Evolutionary conservation across 2,797 vertebrate species (phyloP), one percentile per base, ranked within the genome.

Genomic region (Amphiprion clarkii): DNA sequence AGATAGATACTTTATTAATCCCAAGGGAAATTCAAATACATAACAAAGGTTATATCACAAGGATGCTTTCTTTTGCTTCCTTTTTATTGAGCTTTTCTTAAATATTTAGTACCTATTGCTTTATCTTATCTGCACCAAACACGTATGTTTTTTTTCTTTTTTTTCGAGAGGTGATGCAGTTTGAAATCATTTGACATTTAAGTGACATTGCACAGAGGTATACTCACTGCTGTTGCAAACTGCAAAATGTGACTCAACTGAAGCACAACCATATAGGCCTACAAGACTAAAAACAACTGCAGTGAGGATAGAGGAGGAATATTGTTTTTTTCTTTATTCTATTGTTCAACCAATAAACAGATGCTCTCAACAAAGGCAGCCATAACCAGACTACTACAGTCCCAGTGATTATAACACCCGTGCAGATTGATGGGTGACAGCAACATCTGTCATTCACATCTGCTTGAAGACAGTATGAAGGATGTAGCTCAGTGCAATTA

Each of bases 401-500:
- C 14, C 14, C 19, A 10, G 17, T 16, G 21, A 56, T 44, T 57
- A 25, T 25, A 52, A 75, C 0, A 13, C 7, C 27, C 55, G 27
- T 31, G 16, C 10, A 40, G 21, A 68, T 4, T 52, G 42, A 73
- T 54, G 62, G 54, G 17, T 56, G 61, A 74, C 71, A 53, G 52
- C 36, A 74, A 71, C 79, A 84, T 81, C 79, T 80, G 74, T 57
- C 63, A 52, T 39, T 42, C 36, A 57, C 62, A 80, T 76, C 77
- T 88, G 79, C 51, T 66, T 46, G 3, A 42, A 48, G 64, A 54
- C 10, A n/a, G 3, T 3, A 21, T 62, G 36, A 52, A 67, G 58
- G 44, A 62, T 33, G 8, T 9, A 46, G 25, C 52, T 62, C 11
- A n/a, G 27, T 42, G 27, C 7, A 9, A 48, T 29, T 51, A 62